Evolutionary conservation across 2,797 vertebrate species (phyloP).

Genomic region (Onychomys arenicola): DNA sequence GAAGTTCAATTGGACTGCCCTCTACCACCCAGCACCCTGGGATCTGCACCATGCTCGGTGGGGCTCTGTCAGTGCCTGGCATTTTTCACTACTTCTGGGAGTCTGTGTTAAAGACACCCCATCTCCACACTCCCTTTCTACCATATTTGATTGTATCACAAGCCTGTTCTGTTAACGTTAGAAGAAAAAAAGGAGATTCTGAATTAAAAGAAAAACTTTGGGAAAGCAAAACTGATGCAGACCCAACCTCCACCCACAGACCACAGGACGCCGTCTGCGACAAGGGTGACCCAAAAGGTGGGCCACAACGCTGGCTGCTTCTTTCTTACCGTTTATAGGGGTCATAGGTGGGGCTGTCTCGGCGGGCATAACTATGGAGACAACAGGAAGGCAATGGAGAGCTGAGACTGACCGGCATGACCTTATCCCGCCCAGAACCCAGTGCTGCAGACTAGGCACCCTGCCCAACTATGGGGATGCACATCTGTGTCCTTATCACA

Average conservation of each 20-base stretch:
- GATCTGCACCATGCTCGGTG: neutral
- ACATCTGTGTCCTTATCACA: too few relatives aligned
- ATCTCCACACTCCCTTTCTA: neutral
- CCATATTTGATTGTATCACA: neutral
- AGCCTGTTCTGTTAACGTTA: neutral
- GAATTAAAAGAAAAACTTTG: neutral
- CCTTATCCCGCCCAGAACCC: neutral
- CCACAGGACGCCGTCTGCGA: too few relatives aligned
- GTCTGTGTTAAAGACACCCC: neutral
- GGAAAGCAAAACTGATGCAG: neutral
- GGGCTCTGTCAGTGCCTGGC: neutral
- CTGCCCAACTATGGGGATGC: neutral
- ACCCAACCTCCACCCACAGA: neutral
- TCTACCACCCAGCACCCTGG: neutral
- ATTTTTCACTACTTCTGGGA: neutral
- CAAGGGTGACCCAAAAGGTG: neutral
- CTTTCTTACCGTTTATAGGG: slow-evolving; percentile 95
- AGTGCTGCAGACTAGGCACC: neutral
- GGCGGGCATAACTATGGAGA: slow-evolving; percentile 93
- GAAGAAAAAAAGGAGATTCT: slow-evolving; percentile 13
- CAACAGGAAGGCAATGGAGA: rapidly evolving
- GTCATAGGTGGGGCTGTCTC: slow-evolving; percentile 98
- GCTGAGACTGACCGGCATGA: rapidly evolving
- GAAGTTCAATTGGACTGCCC: too few relatives aligned
- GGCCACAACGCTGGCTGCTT: too few relatives aligned